Evolutionary conservation across 2,113 vertebrate genomes (phyloP), one percentile per base, ranked within the genome.

Genomic region (Oryzias javanicus): DNA sequence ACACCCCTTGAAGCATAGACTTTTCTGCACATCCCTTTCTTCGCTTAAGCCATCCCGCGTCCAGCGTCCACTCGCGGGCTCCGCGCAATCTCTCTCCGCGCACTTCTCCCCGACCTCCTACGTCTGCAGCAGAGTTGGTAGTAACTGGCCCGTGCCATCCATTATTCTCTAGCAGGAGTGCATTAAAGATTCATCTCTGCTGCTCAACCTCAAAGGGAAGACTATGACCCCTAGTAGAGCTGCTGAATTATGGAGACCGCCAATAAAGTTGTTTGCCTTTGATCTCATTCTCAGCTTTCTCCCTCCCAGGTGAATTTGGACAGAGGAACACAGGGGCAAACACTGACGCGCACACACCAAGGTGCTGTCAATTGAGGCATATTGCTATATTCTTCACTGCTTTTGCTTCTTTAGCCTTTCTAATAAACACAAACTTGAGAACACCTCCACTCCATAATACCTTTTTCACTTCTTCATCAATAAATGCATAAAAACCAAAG

Each of bases 241-340:
- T 91, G 76, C 86, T 91, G 89, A 91, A 90, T 91, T 90, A 91
- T 91, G 86, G 80, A 91, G 86, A 80, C 80, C 44, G 75, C 80
- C 86, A 90, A 90, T 91, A 89, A 90, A 90, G 83, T 85, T 90
- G 85, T 89, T 91, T 89, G 83, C 78, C 87, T 91, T 89, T 90
- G 86, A 90, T 91, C 82, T 86, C 72, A 84, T 86, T 84, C 79
- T 79, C 73, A 67, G 71, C 64, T 52, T 75, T 70, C 74, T 72
- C 80, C 63, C 76, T 84, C 78, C 77, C 69, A 81, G 66, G 77
- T 80, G 78, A 82, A 72, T 5, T 48, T 67, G 67, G 76, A 69
- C 64, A 74, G 55, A 55, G 79, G 73, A 80, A 70, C 73, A 70
- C 73, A 67, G 16, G 64, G 67, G 64, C 60, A 60, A 54, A 50